Evolutionary conservation across 2,888 invertebrate genomes (phyloP).

Genomic region (Phyllotreta striolata): DNA sequence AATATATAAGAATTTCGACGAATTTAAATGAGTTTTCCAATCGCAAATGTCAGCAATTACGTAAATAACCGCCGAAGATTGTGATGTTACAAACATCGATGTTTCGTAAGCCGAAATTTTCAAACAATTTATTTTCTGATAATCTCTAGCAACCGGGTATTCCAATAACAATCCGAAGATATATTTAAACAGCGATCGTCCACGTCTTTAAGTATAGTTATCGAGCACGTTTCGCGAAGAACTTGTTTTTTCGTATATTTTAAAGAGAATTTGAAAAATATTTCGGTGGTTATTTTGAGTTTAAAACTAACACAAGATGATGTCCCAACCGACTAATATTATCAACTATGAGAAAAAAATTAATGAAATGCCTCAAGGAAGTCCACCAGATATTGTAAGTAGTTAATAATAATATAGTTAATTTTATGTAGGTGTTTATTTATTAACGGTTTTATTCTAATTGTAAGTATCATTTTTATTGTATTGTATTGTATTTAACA

Average conservation of each 20-base stretch:
- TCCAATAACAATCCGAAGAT: background rate
- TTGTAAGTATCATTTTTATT: too few relatives aligned
- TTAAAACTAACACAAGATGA: slow-evolving; percentile 28
- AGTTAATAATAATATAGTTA: slow-evolving; percentile 26
- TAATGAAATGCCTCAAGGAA: slow-evolving; percentile 34
- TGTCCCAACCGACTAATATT: slow-evolving; percentile 43
- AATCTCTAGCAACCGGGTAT: slow-evolving; percentile 20
- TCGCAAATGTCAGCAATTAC: background rate
- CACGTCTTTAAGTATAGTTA: slow-evolving; percentile 14
- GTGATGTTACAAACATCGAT: slow-evolving; percentile 13
- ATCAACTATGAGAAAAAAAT: slow-evolving; percentile 22
- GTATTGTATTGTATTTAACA: too few relatives aligned
- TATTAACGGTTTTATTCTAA: background rate
- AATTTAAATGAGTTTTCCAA: background rate
- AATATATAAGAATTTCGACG: too few relatives aligned
- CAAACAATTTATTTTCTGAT: slow-evolving; percentile 5
- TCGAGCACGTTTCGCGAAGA: background rate
- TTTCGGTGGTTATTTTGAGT: background rate
- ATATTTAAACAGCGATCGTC: slow-evolving; percentile 24
- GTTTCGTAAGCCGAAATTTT: slow-evolving; percentile 23
- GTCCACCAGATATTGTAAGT: slow-evolving; percentile 47
- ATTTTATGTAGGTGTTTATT: background rate
- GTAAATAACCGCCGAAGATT: background rate
- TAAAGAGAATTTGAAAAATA: slow-evolving; percentile 1
- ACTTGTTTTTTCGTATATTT: background rate